phyloP scores from a whole-genome alignment of 2,888 invertebrate genomes.

The Pseudeuparius sepicola region DNA sequence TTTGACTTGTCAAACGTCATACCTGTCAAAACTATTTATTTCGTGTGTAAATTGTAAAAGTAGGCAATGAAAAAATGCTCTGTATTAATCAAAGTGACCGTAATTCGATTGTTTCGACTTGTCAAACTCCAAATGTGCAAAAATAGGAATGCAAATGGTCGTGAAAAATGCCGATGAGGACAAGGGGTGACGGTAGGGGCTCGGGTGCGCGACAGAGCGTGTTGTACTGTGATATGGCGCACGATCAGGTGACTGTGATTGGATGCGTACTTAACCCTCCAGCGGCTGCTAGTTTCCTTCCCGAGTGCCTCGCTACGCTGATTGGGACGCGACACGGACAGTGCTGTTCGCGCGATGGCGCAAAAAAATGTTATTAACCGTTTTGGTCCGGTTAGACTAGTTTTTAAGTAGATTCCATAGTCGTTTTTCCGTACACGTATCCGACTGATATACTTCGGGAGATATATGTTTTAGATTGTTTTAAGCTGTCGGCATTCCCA shows the following conservation, averaged over 20 bases:
- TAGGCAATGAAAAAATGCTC: no score
- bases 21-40: constrained; percentile 1
- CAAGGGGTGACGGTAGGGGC: no score
- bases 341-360: constrained; percentile 25
- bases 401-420: constrained; percentile 33
- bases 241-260: constrained; percentile 41
- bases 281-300: constrained; percentile 40
- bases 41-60: no score
- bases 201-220: no score
- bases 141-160: no score
- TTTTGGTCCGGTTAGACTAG: constrained; percentile 37
- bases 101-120: no score
- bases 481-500: no score
- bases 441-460: constrained; percentile 30
- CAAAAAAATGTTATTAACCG: background rate
- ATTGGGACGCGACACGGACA: constrained; percentile 38
- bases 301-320: constrained; percentile 41
- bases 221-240: constrained; percentile 42
- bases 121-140: no score
- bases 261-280: constrained; percentile 40
- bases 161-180: no score
- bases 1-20: background rate
- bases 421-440: constrained; percentile 30
- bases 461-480: no score
- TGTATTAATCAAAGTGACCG: no score